phyloP scores from a whole-genome alignment of 2,113 vertebrate species.

The Oreamnos americanus region DNA sequence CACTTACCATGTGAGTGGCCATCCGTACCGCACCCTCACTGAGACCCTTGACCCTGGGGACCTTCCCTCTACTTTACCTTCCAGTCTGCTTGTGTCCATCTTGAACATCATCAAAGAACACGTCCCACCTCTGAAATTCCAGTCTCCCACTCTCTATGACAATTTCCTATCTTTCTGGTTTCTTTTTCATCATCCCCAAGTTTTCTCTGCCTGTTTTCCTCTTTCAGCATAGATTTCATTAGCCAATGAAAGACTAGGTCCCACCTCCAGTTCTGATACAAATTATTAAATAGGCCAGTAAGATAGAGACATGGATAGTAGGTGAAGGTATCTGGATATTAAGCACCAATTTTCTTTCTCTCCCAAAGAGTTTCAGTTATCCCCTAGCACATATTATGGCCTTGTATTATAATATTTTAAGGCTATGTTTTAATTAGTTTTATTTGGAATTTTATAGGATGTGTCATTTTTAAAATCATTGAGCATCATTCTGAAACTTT shows the following conservation, averaged over 20 bases:
- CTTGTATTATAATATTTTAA: conserved; percentile 1
- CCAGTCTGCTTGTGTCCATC: background rate
- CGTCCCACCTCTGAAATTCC: background rate
- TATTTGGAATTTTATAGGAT: background rate
- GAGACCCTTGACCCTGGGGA: background rate
- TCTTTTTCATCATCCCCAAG: background rate
- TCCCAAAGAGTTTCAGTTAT: background rate
- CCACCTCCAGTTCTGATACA: background rate
- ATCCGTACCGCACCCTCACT: background rate
- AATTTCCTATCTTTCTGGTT: background rate
- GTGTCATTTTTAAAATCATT: background rate
- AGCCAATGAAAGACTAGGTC: background rate
- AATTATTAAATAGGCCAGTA: background rate
- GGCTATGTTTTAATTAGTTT: background rate
- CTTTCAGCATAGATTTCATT: background rate
- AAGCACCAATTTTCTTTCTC: background rate
- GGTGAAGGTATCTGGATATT: background rate
- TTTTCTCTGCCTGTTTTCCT: background rate
- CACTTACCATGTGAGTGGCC: background rate
- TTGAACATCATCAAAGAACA: background rate
- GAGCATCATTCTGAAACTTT: background rate
- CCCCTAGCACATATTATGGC: background rate
- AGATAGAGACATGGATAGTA: background rate
- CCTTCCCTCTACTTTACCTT: background rate
- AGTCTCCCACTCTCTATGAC: background rate